Evolutionary conservation across 2,797 vertebrate species (phyloP).

Genomic region (Acipenser ruthenus): DNA sequence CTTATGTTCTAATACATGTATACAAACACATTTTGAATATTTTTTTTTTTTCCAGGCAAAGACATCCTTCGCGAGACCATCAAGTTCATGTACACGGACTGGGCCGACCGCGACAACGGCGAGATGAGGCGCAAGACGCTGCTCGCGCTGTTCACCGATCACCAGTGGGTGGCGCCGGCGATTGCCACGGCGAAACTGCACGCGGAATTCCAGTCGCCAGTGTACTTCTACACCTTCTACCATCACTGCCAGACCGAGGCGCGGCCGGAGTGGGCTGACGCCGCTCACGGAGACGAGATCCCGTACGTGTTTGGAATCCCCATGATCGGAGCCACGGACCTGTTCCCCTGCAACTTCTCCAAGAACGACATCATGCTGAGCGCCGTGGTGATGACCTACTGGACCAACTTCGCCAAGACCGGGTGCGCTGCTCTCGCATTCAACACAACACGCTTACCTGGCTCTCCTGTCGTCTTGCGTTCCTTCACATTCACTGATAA

Average conservation of each 20-base stretch:
- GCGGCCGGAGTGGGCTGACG: slow-evolving; percentile 60
- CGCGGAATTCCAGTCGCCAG: slow-evolving; percentile 62
- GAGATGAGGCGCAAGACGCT: slow-evolving; percentile 62
- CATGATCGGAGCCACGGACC: slow-evolving; percentile 60
- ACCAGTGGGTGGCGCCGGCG: background rate
- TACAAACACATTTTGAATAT: background rate
- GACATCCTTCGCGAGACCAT: slow-evolving; percentile 33
- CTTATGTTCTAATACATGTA: too few species aligned
- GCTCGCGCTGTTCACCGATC: slow-evolving; percentile 30
- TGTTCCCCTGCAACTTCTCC: too few species aligned
- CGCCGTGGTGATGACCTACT: slow-evolving; percentile 59
- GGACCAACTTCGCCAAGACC: slow-evolving; percentile 67
- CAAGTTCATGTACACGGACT: slow-evolving; percentile 66
- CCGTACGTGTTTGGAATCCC: slow-evolving; percentile 54
- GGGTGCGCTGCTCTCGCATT: slow-evolving; percentile 39
- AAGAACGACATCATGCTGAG: too few species aligned
- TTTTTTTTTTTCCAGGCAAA: slow-evolving; percentile 29
- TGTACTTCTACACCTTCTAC: slow-evolving; percentile 58
- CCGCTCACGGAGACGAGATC: slow-evolving; percentile 41
- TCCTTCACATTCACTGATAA: too few species aligned
- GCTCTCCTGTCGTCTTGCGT: too few species aligned
- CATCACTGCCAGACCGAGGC: slow-evolving; percentile 59
- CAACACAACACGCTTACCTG: too few species aligned
- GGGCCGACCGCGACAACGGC: slow-evolving; percentile 63
- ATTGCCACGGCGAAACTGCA: slow-evolving; percentile 66